A percentile compares a stretch with the other conserved stretches of the same genome.
phyloP scores from a whole-genome alignment of 2,113 vertebrate genomes.

The Myiozetetes cayanensis region DNA sequence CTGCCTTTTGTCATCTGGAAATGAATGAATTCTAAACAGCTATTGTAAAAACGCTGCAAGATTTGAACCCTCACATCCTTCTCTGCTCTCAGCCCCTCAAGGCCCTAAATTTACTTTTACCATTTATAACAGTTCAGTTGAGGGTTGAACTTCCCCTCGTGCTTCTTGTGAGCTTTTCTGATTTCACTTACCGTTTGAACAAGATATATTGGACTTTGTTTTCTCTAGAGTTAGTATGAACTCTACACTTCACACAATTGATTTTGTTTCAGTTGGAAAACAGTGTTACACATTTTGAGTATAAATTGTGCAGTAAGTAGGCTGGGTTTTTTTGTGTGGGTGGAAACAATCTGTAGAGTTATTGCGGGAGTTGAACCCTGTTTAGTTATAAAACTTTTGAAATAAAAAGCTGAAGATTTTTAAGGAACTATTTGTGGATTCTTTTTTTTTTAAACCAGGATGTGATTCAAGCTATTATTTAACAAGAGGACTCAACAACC shows the following conservation, averaged over 20 bases:
- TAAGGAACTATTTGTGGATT: not conserved
- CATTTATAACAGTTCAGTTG: conserved; percentile 26
- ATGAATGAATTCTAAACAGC: not conserved
- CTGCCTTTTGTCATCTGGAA: conserved; percentile 13
- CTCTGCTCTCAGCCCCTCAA: not conserved
- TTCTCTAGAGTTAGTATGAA: conserved; percentile 30
- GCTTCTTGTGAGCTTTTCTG: conserved; percentile 12
- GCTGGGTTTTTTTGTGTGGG: not conserved
- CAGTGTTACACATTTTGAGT: not conserved
- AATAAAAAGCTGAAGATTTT: conserved; percentile 22
- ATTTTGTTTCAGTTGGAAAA: conserved; percentile 42
- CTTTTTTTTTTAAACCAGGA: not conserved
- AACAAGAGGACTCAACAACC: not conserved
- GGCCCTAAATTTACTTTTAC: conserved; percentile 44
- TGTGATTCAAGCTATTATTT: conserved; percentile 52
- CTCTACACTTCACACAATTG: not conserved
- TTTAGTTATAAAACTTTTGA: conserved; percentile 37
- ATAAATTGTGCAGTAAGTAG: conserved; percentile 19
- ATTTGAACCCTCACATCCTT: conserved; percentile 23
- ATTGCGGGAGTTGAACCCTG: not conserved
- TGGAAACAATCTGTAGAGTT: conserved; percentile 49
- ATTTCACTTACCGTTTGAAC: not conserved
- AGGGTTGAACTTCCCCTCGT: conserved; percentile 16
- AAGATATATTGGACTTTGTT: not conserved
- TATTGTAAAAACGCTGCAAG: conserved; percentile 31